These are phyloP conservation scores for Rhipidura dahli DNA, from an alignment of 2,113 vertebrate genomes.

Conservation along the genomic window DNA sequence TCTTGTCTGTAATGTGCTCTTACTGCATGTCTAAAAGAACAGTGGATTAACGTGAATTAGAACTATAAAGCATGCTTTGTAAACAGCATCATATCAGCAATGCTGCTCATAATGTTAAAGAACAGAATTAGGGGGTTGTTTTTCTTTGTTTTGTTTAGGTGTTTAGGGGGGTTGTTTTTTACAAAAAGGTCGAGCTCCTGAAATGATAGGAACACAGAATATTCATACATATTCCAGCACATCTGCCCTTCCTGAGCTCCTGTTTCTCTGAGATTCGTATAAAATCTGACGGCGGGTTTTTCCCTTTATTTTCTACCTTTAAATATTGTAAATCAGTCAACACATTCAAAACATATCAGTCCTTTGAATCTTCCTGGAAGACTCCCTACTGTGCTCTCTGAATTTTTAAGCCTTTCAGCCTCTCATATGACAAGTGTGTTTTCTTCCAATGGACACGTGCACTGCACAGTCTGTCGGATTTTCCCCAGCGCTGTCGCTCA, in stretches of 20 bases:
- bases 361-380: conserved; percentile 44
- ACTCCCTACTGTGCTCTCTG: conserved; percentile 19
- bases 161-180: not conserved
- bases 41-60: not conserved
- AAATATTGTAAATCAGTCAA: conserved; percentile 46
- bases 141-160: not conserved
- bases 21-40: not conserved
- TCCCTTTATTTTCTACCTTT: conserved; percentile 37
- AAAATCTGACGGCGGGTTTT: not conserved
- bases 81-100: not conserved
- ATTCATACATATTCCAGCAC: not conserved
- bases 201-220: not conserved
- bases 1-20: not conserved
- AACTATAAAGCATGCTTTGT: not conserved
- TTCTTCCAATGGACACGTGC: not conserved
- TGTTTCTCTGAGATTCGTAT: not conserved
- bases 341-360: conserved; percentile 6
- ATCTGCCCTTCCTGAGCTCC: not conserved
- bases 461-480: not conserved
- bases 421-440: conserved; percentile 13
- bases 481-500: not conserved
- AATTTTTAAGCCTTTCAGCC: conserved; percentile 36
- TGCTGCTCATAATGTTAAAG: not conserved
- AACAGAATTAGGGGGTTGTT: not conserved
- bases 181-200: not conserved